These are phyloP conservation scores for Melopsittacus undulatus DNA, from an alignment of 2,797 vertebrate genomes.

Conservation along the genomic window DNA sequence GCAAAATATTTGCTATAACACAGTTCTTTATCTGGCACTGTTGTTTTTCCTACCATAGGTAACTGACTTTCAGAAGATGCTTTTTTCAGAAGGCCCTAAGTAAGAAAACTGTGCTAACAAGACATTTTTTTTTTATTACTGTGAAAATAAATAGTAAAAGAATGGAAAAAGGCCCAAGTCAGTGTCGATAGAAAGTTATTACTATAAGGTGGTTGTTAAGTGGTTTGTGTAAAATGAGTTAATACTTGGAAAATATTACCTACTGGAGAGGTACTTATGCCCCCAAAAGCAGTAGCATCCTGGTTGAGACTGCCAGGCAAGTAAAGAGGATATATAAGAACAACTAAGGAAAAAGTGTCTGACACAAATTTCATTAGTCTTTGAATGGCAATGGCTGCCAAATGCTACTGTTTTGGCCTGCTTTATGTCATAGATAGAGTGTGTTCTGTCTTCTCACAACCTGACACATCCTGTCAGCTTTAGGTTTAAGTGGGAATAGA, in stretches of 20 bases:
- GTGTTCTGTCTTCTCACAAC: not conserved
- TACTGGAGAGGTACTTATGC: not conserved
- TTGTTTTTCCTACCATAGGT: not conserved
- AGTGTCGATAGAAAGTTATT: constrained; percentile 26
- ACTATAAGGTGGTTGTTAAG: not conserved
- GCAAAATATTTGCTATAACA: not conserved
- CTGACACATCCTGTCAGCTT: not conserved
- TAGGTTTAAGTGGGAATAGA: not conserved
- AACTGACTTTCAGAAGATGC: not conserved
- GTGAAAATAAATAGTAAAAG: constrained; percentile 21
- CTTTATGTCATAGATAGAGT: not conserved
- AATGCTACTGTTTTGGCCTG: not conserved
- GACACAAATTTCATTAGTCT: not conserved
- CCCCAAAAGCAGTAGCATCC: not conserved
- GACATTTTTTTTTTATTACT: constrained; percentile 16
- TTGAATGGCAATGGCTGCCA: not conserved
- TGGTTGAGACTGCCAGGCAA: not conserved
- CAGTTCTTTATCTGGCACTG: not conserved
- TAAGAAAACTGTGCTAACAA: not conserved
- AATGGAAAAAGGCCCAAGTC: not conserved
- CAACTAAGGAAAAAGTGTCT: not conserved
- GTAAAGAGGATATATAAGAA: not conserved
- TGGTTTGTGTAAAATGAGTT: constrained; percentile 20
- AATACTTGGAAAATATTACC: not conserved
- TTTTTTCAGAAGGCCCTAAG: not conserved